Base-by-base conservation (phyloP, 2,797 vertebrate species). In the Acestrorhynchus altus region DNA sequence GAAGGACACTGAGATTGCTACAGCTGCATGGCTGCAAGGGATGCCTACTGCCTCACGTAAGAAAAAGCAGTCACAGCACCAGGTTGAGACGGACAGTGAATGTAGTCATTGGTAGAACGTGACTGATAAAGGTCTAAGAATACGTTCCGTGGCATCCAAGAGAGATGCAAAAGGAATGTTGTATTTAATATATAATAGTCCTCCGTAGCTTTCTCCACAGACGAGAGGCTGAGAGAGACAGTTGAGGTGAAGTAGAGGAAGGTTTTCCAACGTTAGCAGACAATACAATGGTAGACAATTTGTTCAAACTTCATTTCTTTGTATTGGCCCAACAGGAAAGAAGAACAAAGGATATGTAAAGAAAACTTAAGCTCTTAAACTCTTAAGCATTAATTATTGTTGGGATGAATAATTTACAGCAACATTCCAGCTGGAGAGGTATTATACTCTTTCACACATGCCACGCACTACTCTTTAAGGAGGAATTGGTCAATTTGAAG, bases 321-420 rank as follows among this genome's bases (percentile, higher is more conserved):
- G 46, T 18, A 49, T 49, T 49, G 46, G 15, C 15, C 15, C 15
- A 39, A 44, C 52, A 56, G 35, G 20, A 74, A 24, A 51, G 35
- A 75, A 49, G 61, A n/a, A n/a, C n/a, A 52, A 75, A 66, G 47
- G 68, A 57, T 42, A 74, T 7, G 6, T 61, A 70, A 44, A 56
- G 40, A 78, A 66, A 74, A 59, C 65, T 59, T 65, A 46, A n/a
- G n/a, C n/a, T n/a, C n/a, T n/a, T n/a, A n/a, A n/a, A n/a, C 42
- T 76, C 65, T 57, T 68, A 69, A 39, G 57, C 76, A 81, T 76
- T 74, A 59, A 78, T 80, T 78, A 59, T 74, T 78, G 72, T 76
- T 64, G 39, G 75, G 56, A 84, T 83, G 57, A 85, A 85, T 80
- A 78, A 81, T 83, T 75, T 71, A 83, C 66, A 56, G 52, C 60